Conservation (phyloP, 2,797 vertebrate genomes). For the Tamandua tetradactyla region DNA sequence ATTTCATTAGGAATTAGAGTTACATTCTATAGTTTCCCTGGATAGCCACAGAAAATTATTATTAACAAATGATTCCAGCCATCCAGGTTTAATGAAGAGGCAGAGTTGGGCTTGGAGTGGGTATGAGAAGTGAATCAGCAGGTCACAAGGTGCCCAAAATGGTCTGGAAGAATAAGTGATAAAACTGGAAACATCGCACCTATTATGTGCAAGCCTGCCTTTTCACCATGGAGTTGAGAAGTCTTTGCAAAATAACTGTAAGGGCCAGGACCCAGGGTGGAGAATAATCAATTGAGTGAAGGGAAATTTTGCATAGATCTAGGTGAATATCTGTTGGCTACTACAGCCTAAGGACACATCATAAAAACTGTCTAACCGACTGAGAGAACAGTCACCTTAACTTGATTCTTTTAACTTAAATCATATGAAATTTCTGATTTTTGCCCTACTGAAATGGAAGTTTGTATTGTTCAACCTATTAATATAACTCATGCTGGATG, state of each 20-base stretch:
- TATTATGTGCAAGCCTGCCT: neutral
- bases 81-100: neutral
- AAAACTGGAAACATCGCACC: neutral
- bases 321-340: neutral
- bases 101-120: neutral
- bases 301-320: neutral
- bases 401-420: neutral
- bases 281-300: neutral
- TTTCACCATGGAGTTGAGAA: neutral
- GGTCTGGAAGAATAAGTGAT: neutral
- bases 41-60: constrained; percentile 34
- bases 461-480: neutral
- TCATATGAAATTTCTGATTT: neutral
- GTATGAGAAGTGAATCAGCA: neutral
- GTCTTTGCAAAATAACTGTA: neutral
- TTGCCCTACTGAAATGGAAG: neutral
- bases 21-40: constrained; percentile 67
- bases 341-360: neutral
- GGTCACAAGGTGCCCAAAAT: neutral
- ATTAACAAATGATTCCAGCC: constrained; percentile 61
- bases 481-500: neutral
- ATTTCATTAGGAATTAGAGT: constrained; percentile 57
- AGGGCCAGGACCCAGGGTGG: neutral
- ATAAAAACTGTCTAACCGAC: neutral
- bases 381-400: neutral